These are phyloP conservation scores for Zaprionus capensis DNA, from an alignment of 1,140 invertebrate species.

Conservation along the genomic window DNA sequence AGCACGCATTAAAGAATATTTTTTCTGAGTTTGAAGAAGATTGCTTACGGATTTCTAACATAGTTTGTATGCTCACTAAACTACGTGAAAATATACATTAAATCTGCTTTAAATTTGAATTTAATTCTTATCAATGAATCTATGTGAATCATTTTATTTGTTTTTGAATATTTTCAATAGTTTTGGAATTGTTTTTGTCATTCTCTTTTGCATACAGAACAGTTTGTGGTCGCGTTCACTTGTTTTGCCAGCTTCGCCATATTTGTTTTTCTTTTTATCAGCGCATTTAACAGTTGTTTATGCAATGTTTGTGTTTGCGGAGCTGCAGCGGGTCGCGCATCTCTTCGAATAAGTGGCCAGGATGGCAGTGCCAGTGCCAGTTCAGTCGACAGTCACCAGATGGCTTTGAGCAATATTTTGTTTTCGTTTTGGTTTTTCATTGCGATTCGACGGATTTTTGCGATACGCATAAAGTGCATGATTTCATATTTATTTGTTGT, in stretches of 20 bases:
- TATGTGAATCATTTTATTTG: neutral
- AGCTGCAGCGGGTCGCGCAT: conserved; percentile 29
- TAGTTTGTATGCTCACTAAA: too few relatives aligned
- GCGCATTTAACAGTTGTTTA: conserved; percentile 65
- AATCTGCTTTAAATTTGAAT: too few relatives aligned
- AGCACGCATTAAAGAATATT: conserved; percentile 53
- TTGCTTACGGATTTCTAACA: neutral
- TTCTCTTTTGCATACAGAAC: neutral
- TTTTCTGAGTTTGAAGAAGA: conserved; percentile 38
- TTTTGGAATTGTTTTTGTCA: neutral
- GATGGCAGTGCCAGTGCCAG: conserved; percentile 15
- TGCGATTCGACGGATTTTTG: conserved; percentile 45
- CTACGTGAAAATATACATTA: too few relatives aligned
- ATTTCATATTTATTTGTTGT: conserved; percentile 75
- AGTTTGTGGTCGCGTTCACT: neutral
- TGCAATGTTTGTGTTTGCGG: conserved; percentile 55
- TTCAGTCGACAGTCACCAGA: conserved; percentile 4
- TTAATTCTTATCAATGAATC: too few relatives aligned
- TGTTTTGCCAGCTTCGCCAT: neutral
- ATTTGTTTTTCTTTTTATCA: conserved; percentile 28
- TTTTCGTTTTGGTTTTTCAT: conserved; percentile 16
- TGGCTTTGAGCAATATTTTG: conserved; percentile 24
- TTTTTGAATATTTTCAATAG: neutral
- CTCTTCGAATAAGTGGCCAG: conserved; percentile 41
- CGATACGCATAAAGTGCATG: conserved; percentile 71